These are phyloP conservation scores for Apostichopus leukothele DNA, from an alignment of 53 echinoderm and acorn worm genomes.

Conservation along the genomic window DNA sequence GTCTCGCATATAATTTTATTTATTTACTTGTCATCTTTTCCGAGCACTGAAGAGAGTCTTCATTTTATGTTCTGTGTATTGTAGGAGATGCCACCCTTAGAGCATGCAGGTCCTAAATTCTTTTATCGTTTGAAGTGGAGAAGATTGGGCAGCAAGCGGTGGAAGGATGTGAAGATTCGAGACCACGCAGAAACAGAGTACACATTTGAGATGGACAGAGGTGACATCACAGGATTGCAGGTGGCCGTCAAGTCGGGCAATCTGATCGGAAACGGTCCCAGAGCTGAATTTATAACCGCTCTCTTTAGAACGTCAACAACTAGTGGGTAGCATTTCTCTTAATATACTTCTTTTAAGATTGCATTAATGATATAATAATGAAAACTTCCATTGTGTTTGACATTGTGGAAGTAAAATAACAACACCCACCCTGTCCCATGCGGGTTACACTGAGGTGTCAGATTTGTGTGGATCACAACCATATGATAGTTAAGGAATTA, in stretches of 20 bases:
- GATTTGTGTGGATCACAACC: no score
- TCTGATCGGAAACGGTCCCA: slow-evolving; percentile 49
- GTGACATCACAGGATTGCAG: slow-evolving; percentile 40
- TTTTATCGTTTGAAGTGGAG: slow-evolving; percentile 58
- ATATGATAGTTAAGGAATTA: no score
- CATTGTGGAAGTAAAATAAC: no score
- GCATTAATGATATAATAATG: no score
- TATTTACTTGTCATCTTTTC: not conserved
- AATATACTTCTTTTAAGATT: no score
- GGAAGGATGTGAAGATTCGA: slow-evolving; percentile 43
- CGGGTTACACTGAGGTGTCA: no score
- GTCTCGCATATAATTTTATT: not conserved
- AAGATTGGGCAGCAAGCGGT: slow-evolving; percentile 21
- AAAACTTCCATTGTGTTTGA: no score
- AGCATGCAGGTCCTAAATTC: slow-evolving; percentile 62
- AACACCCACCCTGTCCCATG: no score
- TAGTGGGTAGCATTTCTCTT: not conserved
- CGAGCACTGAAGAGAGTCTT: not conserved
- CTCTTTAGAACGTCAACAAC: slow-evolving; percentile 20
- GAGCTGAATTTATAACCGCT: slow-evolving; percentile 6
- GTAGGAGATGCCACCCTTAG: slow-evolving; percentile 39
- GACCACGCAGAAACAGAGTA: slow-evolving; percentile 25
- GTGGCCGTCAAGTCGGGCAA: slow-evolving; percentile 54
- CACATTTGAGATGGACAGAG: slow-evolving; percentile 46
- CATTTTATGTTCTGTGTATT: not conserved